Evolutionary conservation across 2,113 vertebrate genomes (phyloP).

Genomic region (Puma concolor): DNA sequence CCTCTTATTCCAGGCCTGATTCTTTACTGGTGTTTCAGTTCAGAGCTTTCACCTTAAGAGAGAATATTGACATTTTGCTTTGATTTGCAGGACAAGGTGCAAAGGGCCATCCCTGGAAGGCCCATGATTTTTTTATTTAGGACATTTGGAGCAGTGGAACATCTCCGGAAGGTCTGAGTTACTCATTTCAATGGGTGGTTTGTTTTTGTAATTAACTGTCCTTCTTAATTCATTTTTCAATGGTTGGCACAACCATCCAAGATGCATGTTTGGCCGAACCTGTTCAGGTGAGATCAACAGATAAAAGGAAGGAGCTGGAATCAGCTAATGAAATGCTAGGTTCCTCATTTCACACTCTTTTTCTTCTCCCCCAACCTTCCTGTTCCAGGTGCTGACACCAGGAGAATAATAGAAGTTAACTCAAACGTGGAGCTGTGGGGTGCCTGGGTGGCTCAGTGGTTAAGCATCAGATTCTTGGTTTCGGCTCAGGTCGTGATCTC

Average conservation of each 20-base stretch:
- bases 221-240: constrained; percentile 77
- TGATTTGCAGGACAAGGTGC: constrained; percentile 38
- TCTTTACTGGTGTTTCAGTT: neutral
- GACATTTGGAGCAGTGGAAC: constrained; percentile 39
- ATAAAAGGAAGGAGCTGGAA: constrained; percentile 62
- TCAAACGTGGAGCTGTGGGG: no score
- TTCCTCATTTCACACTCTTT: neutral
- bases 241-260: constrained; percentile 60
- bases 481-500: no score
- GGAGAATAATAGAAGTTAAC: neutral
- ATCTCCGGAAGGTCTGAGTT: constrained; percentile 70
- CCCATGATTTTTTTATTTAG: constrained; percentile 78
- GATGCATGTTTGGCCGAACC: constrained; percentile 69
- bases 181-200: constrained; percentile 72
- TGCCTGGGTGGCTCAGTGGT: no score
- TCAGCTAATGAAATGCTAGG: constrained; percentile 38
- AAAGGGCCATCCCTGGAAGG: constrained; percentile 64
- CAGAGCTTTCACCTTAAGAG: constrained; percentile 5
- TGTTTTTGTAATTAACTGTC: constrained; percentile 81
- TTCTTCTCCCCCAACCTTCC: neutral
- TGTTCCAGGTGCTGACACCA: neutral
- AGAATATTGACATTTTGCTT: constrained; percentile 19
- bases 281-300: constrained; percentile 72
- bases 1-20: neutral
- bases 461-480: no score